These are phyloP conservation scores for Oncorhynchus clarkii DNA, from an alignment of 2,113 vertebrate species.

Conservation along the genomic window DNA sequence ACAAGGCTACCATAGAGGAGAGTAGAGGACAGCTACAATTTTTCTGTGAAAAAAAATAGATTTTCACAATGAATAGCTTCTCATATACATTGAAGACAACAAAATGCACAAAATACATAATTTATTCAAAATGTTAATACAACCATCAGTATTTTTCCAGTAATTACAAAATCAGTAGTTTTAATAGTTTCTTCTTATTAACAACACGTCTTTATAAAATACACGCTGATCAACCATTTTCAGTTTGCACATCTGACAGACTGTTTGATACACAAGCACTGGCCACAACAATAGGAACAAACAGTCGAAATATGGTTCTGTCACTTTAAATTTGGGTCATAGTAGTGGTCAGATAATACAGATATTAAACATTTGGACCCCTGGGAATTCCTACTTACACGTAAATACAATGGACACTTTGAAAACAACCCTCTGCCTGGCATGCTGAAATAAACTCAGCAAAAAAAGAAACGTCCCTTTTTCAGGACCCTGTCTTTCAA, in stretches of 20 bases:
- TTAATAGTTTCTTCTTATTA: slow-evolving; percentile 43
- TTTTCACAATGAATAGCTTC: background rate
- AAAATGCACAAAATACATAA: slow-evolving; percentile 76
- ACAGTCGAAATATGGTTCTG: background rate
- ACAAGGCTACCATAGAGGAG: background rate
- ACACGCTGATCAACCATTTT: slow-evolving; percentile 19
- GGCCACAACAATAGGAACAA: background rate
- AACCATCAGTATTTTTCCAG: slow-evolving; percentile 71
- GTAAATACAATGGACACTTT: slow-evolving; percentile 2
- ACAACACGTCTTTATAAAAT: slow-evolving; percentile 33
- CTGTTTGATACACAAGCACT: background rate
- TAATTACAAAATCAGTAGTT: slow-evolving; percentile 80
- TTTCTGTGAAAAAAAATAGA: no score
- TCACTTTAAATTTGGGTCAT: slow-evolving; percentile 1
- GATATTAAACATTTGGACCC: slow-evolving; percentile 1
- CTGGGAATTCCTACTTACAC: background rate
- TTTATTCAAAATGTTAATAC: slow-evolving; percentile 82
- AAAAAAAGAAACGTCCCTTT: no score
- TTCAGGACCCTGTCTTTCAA: no score
- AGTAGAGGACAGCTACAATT: background rate
- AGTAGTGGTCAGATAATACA: background rate
- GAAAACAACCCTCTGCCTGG: background rate
- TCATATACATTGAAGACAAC: slow-evolving; percentile 2
- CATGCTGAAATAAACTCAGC: background rate
- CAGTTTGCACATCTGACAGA: background rate